Evolutionary conservation across 2,888 invertebrate genomes (phyloP).

Genomic region (Watsonalla cultraria): DNA sequence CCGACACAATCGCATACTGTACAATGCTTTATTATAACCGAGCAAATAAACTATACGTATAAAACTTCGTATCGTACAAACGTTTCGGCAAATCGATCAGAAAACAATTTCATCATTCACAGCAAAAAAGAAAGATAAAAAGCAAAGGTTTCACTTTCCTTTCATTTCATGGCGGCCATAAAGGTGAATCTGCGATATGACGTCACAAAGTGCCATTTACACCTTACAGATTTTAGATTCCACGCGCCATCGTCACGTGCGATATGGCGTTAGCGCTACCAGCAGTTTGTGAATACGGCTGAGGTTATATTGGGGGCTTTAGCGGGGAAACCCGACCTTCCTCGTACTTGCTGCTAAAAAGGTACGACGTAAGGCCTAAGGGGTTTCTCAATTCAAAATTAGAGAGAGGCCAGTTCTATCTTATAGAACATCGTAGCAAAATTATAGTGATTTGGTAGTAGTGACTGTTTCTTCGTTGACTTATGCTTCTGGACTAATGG

Average conservation of each 20-base stretch:
- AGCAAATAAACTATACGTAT: too few relatives aligned
- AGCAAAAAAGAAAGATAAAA: neutral
- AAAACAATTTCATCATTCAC: neutral
- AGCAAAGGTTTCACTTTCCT: neutral
- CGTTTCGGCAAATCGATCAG: neutral
- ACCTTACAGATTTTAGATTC: constrained; percentile 2
- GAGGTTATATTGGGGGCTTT: neutral
- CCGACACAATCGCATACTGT: too few relatives aligned
- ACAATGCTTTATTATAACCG: too few relatives aligned
- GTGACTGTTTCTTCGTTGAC: too few relatives aligned
- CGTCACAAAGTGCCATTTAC: neutral
- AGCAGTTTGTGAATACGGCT: neutral
- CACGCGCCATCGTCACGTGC: constrained; percentile 2
- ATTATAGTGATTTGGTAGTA: too few relatives aligned
- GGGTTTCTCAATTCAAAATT: too few relatives aligned
- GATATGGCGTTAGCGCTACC: constrained; percentile 2
- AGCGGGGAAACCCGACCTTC: neutral
- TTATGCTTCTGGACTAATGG: too few relatives aligned
- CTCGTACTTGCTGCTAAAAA: too few relatives aligned
- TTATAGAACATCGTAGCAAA: too few relatives aligned
- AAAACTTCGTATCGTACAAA: too few relatives aligned
- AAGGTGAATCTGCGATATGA: neutral
- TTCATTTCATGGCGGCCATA: neutral
- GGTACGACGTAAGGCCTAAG: too few relatives aligned
- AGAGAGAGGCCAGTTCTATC: too few relatives aligned